Percentiles rank a stretch among this genome's conserved stretches.
Conservation (phyloP, 2,113 vertebrate genomes). For the Amphiprion ocellaris region DNA sequence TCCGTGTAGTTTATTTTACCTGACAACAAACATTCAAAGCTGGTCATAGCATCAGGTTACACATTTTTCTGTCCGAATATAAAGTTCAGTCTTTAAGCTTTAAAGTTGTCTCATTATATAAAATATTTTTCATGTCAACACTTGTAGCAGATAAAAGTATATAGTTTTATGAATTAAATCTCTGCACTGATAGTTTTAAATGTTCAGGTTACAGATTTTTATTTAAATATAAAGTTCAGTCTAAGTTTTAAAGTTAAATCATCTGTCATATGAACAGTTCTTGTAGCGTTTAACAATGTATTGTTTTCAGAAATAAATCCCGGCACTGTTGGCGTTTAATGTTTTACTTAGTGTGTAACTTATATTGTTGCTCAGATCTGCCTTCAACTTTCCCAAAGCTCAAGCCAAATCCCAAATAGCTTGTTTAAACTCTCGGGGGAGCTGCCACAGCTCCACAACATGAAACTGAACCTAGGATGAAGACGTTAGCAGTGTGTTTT, state of each 20-base stretch:
- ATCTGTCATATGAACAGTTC: too few relatives aligned
- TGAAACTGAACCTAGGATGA: constrained; percentile 20
- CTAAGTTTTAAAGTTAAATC: too few relatives aligned
- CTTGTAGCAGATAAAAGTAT: too few relatives aligned
- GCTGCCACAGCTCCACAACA: background rate
- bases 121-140: background rate
- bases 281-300: too few relatives aligned
- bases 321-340: background rate
- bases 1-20: background rate
- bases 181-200: background rate
- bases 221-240: too few relatives aligned
- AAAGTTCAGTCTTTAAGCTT: too few relatives aligned
- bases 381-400: background rate
- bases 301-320: constrained; percentile 16
- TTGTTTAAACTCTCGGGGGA: background rate
- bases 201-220: background rate
- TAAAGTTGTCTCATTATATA: too few relatives aligned
- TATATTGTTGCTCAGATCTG: background rate
- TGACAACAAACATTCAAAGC: background rate
- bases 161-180: constrained; percentile 12
- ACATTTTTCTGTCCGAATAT: too few relatives aligned
- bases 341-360: background rate
- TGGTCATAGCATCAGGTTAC: background rate
- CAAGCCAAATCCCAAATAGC: background rate
- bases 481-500: background rate